These are phyloP conservation scores for Plemyria rubiginata DNA, from an alignment of 2,888 invertebrate genomes.

Conservation along the genomic window DNA sequence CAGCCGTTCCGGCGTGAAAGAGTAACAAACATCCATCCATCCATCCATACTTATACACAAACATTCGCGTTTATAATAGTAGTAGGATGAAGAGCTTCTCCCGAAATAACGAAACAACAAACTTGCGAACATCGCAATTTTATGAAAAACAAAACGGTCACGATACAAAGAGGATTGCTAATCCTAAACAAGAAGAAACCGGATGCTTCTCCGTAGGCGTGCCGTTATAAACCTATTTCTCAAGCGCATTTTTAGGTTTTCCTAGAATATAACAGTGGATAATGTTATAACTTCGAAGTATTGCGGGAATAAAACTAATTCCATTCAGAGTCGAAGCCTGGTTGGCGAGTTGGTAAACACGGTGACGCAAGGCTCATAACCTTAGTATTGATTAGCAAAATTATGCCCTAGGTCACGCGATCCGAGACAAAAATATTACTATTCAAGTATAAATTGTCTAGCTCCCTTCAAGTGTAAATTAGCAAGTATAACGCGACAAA, in stretches of 20 bases:
- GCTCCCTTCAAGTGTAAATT: constrained; percentile 25
- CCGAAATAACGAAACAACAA: too few species aligned
- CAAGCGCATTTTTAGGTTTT: constrained; percentile 32
- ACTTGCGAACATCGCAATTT: constrained; percentile 7
- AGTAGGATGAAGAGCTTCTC: too few species aligned
- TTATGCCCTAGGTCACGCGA: constrained; percentile 73
- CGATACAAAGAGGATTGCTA: constrained; percentile 21
- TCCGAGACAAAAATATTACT: constrained; percentile 44
- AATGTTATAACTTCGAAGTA: constrained; percentile 15
- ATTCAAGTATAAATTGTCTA: constrained; percentile 9
- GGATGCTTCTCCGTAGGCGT: constrained; percentile 6
- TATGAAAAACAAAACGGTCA: constrained; percentile 6
- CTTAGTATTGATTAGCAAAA: constrained; percentile 75
- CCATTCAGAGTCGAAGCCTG: constrained; percentile 49
- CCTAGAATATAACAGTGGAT: constrained; percentile 37
- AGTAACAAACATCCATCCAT: too few species aligned
- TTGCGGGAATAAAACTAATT: constrained; percentile 37
- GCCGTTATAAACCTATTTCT: constrained; percentile 18
- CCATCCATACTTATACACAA: too few species aligned
- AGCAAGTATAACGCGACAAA: constrained; percentile 6
- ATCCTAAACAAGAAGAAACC: constrained; percentile 17
- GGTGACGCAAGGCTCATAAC: constrained; percentile 72
- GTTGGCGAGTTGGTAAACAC: constrained; percentile 60
- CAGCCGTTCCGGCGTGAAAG: too few species aligned
- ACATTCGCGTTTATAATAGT: too few species aligned